Conservation (phyloP, 2,888 invertebrate genomes). For the Ecdyonurus torrentis region DNA sequence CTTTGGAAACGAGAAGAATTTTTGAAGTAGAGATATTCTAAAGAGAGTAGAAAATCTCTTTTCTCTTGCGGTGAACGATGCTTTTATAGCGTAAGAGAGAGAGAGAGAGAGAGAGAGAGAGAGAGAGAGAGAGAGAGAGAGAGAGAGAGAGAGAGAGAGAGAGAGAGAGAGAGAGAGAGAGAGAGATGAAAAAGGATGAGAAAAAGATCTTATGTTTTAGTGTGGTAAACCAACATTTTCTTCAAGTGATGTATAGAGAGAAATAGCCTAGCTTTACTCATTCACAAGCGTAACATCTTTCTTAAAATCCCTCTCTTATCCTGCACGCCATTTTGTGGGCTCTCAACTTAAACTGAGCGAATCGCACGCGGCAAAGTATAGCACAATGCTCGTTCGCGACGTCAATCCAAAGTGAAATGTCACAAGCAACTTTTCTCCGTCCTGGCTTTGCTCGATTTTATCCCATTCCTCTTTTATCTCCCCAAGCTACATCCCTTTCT, state of each 20-base stretch:
- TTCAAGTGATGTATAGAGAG: slow-evolving; percentile 12
- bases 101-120: background rate
- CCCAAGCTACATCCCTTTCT: background rate
- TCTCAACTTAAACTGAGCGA: background rate
- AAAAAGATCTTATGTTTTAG: background rate
- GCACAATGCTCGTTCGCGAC: background rate
- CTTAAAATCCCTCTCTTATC: background rate
- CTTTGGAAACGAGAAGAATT: background rate
- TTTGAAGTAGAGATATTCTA: background rate
- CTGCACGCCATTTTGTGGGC: background rate
- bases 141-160: background rate
- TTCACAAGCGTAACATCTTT: background rate
- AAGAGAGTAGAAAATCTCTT: background rate
- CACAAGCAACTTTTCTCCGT: background rate
- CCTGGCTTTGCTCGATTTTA: background rate
- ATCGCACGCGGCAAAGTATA: background rate
- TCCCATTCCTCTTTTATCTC: no score
- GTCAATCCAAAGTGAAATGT: background rate
- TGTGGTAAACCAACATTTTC: background rate
- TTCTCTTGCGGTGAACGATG: background rate
- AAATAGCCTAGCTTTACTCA: background rate
- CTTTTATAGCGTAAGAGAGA: background rate
- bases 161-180: background rate
- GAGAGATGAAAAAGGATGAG: no score
- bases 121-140: background rate